phyloP scores from a whole-genome alignment of 2,113 vertebrate genomes.

The Siphamia tubifer region DNA sequence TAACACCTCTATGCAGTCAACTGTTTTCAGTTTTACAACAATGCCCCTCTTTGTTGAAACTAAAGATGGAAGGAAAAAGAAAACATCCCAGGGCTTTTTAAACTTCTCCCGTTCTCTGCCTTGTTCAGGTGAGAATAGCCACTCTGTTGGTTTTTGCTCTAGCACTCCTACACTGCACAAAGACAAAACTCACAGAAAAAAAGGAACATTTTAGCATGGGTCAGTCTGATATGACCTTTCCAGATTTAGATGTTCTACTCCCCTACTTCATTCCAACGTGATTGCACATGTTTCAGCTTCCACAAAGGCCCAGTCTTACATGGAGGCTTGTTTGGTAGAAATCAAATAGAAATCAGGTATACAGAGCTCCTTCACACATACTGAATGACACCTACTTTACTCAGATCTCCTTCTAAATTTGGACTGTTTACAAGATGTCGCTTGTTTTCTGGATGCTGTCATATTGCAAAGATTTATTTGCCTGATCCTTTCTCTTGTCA shows the following conservation, averaged over 20 bases:
- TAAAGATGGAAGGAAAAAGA: slow-evolving; percentile 24
- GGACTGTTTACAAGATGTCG: background rate
- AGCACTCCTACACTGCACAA: background rate
- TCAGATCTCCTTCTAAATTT: slow-evolving; percentile 13
- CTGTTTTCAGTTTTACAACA: slow-evolving; percentile 56
- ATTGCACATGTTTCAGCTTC: slow-evolving; percentile 21
- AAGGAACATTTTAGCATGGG: background rate
- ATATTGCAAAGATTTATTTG: slow-evolving; percentile 9
- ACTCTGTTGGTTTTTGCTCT: background rate
- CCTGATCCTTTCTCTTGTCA: slow-evolving; percentile 1
- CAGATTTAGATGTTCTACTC: background rate
- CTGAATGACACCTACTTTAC: slow-evolving; percentile 20
- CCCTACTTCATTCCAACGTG: slow-evolving; percentile 11
- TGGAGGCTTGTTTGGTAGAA: slow-evolving; percentile 40
- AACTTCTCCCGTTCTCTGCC: background rate
- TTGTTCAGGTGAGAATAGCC: slow-evolving; percentile 20
- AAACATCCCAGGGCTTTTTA: slow-evolving; percentile 33
- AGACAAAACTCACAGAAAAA: background rate
- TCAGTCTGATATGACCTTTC: background rate
- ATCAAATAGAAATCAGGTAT: slow-evolving; percentile 19
- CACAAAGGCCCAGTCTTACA: slow-evolving; percentile 8
- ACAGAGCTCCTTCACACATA: slow-evolving; percentile 22
- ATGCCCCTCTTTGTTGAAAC: slow-evolving; percentile 58
- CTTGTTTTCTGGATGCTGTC: too few species aligned
- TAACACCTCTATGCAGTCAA: slow-evolving; percentile 45